Evolutionary conservation across 2,888 invertebrate genomes (phyloP), one percentile per base, ranked within the genome.

Genomic region (Drosophila trichaetosa): DNA sequence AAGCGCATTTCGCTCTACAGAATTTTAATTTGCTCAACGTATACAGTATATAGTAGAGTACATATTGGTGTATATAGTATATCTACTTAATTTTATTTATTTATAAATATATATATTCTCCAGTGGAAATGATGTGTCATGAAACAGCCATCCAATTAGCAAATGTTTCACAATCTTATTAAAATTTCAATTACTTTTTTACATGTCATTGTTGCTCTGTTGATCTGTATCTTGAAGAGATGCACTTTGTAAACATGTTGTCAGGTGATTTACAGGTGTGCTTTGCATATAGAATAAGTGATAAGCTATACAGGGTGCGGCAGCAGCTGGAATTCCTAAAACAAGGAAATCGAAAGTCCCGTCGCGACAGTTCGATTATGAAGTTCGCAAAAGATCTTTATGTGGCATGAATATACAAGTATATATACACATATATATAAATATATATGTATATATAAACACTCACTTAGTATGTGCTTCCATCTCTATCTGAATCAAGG

Each of bases 221-320:
- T 31, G 4, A 24, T 40, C 51, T 11, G 54, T 61, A 69, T 67
- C 42, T 67, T 24, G 21, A 4, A 51, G 60, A 61, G 58, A 69
- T 64, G 34, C 53, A 65, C 63, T 73, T 48, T 31, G 72, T 56
- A 68, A 78, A 29, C 59, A 66, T 16, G 49, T 1, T 31, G 27
- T 38, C 57, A 40, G 58, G 18, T 38, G 33, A 34, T 29, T 40
- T 54, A 34, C n/a, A 31, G 33, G 33, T 60, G 53, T 42, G 67
- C 42, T 62, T 54, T 67, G 71, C 42, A 62, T 59, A 24, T 51
- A 49, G 69, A 83, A 83, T 75, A 42, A 66, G 10, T 62, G 36
- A 63, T 46, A 71, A 57, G 65, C 46, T 68, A 52, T 69, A 62
- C 61, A 36, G 38, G 67, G 79, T 68, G 70, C 36, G 76, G 31